These are phyloP conservation scores for Eira barbara DNA, from an alignment of 2,113 vertebrate species.

Conservation along the genomic window DNA sequence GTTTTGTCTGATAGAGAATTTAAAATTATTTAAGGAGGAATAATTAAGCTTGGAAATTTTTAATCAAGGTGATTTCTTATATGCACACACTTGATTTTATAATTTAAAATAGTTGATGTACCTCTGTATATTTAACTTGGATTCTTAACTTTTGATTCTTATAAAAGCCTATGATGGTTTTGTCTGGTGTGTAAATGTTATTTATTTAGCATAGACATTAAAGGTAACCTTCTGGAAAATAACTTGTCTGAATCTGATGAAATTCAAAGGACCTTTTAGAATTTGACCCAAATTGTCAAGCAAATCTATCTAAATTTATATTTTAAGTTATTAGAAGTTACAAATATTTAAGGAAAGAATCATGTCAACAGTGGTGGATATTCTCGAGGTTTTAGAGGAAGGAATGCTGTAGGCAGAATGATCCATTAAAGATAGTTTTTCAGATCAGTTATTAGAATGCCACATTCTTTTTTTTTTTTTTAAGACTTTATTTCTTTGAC, in stretches of 20 bases:
- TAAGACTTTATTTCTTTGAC: too few species aligned
- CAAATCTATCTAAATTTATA: constrained; percentile 1
- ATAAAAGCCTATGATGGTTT: constrained; percentile 31
- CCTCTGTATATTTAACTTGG: constrained; percentile 41
- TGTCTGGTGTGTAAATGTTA: constrained; percentile 65
- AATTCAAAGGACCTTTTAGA: constrained; percentile 31
- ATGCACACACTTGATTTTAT: constrained; percentile 59
- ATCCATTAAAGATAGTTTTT: not conserved
- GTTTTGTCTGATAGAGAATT: constrained; percentile 51
- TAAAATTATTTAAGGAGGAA: constrained; percentile 73
- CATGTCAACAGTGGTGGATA: not conserved
- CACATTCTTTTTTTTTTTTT: not conserved
- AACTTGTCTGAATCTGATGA: constrained; percentile 34
- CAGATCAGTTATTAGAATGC: not conserved
- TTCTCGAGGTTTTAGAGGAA: not conserved
- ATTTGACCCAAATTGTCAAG: not conserved
- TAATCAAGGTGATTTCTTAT: constrained; percentile 61
- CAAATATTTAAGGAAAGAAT: not conserved
- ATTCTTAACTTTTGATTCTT: not conserved
- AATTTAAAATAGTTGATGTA: constrained; percentile 47
- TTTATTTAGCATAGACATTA: constrained; percentile 77
- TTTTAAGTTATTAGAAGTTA: constrained; percentile 30
- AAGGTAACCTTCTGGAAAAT: constrained; percentile 59
- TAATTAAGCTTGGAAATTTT: constrained; percentile 71
- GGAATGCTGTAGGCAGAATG: not conserved